These are phyloP conservation scores for Pachliopta kotzebuea DNA, from an alignment of 2,888 invertebrate genomes.

Conservation along the genomic window DNA sequence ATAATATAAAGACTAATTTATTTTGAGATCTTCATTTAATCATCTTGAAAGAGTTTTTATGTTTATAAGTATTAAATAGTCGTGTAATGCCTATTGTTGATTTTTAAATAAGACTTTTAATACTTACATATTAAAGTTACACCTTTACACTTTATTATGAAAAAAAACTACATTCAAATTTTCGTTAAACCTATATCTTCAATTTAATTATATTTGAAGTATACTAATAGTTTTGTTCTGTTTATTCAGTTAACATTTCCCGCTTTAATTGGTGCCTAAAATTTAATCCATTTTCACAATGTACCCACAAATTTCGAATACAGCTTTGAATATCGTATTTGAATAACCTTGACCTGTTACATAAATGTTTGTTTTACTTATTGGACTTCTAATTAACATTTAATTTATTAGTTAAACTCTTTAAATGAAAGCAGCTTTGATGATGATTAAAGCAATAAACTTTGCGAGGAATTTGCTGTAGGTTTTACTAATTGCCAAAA, in stretches of 20 bases:
- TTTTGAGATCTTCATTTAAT: no score
- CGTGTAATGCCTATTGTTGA: no score
- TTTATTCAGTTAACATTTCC: background rate
- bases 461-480: background rate
- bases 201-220: background rate
- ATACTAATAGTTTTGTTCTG: background rate
- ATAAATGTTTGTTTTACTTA: constrained; percentile 10
- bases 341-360: constrained; percentile 1
- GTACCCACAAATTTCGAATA: constrained; percentile 6
- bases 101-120: no score
- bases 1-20: no score
- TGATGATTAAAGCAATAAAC: constrained; percentile 1
- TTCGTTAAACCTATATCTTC: no score
- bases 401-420: background rate
- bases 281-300: constrained; percentile 10
- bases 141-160: no score
- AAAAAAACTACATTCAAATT: background rate
- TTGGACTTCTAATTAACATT: constrained; percentile 1
- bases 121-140: no score
- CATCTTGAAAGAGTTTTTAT: no score
- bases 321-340: constrained; percentile 3
- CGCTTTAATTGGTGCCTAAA: constrained; percentile 3
- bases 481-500: background rate
- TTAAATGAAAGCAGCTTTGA: background rate
- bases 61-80: no score